Base-by-base conservation (phyloP, 2,113 vertebrate genomes). In the Heterocephalus glaber region DNA sequence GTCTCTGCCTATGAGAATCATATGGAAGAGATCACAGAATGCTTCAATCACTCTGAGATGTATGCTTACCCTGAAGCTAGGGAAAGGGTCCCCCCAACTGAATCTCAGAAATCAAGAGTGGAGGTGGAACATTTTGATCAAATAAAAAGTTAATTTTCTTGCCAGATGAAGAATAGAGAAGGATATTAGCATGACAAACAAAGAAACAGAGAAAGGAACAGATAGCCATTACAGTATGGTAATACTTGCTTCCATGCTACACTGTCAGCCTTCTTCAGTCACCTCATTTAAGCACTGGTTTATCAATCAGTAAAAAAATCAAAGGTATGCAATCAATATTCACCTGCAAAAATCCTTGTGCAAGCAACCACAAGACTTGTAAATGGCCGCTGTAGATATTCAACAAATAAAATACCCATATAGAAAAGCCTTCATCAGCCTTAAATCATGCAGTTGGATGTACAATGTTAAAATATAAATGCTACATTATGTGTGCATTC, bases 271-370 rank as follows among this genome's bases (percentile, higher is more conserved):
- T 84, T 94, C 58, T 87, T 87, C 5, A 24, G 52, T 80, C 80
- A 74, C 76, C 60, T 96, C 60, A 76, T 83, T 94, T 58, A 92
- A 33, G 54, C 54, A 84, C 58, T 89, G 35, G 63, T 96, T 97
- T 95, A 94, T 97, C 92, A 92, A 96, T 96, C 83, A 84, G 74
- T 84, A 86, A 82, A 68, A 60, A 86, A 92, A 74, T 63, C 86
- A 89, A 94, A 94, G 41, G 10, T 54, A 68, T 10, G 14, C 24
- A 82, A 92, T 97, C 83, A 92, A 97, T 94, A 98, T 90, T 92
- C 68, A 90, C 81, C 58, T 79, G 19, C 14, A 96, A 93, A 92
- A 96, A 85, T 60, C 35, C 95, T 87, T 96, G 74, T 88, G 63
- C 76, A 89, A 96, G 89, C 91, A 96, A 38, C n/a, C 70, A 92